phyloP scores from a whole-genome alignment of 2,797 vertebrate genomes.

The Periparus ater region DNA sequence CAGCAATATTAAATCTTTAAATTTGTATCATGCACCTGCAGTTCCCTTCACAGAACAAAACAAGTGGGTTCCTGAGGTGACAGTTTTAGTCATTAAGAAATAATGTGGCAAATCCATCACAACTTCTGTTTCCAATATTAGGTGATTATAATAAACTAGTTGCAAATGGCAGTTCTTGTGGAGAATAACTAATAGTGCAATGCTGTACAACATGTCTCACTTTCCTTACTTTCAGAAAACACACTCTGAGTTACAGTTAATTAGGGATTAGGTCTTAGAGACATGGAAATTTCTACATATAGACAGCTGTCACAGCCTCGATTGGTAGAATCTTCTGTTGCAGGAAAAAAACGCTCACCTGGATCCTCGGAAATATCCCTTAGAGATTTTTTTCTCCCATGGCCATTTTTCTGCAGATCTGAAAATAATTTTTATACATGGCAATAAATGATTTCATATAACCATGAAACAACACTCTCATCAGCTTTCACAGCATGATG shows the following conservation, averaged over 20 bases:
- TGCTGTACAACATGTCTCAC: neutral
- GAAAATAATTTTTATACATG: constrained; percentile 53
- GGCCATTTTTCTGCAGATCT: constrained; percentile 92
- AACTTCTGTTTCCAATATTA: neutral
- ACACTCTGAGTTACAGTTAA: neutral
- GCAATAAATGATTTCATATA: constrained; percentile 24
- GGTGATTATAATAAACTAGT: neutral
- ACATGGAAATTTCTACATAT: neutral
- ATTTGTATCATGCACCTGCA: neutral
- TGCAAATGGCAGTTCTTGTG: neutral
- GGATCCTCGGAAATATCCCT: constrained; percentile 95
- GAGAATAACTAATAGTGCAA: neutral
- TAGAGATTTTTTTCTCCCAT: constrained; percentile 90
- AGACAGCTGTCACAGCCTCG: neutral
- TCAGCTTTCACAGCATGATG: constrained; percentile 11
- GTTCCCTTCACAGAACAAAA: neutral
- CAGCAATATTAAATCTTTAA: neutral
- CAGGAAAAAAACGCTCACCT: constrained; percentile 76
- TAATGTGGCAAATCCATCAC: neutral
- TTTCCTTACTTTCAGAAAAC: neutral
- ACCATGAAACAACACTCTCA: constrained; percentile 3
- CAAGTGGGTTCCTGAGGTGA: neutral
- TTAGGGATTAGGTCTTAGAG: neutral
- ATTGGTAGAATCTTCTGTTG: neutral
- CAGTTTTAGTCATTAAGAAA: neutral